Evolutionary conservation across 2,797 vertebrate species (phyloP).

Genomic region (Cheirogaleus major): DNA sequence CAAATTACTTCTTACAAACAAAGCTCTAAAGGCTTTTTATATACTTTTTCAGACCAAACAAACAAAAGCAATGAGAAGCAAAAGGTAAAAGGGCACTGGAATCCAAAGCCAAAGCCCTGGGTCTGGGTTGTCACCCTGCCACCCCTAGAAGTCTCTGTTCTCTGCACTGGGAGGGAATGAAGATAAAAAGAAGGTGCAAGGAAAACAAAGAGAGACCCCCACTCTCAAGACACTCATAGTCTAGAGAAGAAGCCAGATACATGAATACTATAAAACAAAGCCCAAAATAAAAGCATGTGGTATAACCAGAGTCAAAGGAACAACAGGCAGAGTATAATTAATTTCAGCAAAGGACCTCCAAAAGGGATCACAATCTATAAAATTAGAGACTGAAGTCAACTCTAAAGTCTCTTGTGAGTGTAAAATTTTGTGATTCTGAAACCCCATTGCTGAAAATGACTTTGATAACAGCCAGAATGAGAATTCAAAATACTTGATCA

Average conservation of each 20-base stretch:
- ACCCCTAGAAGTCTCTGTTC: neutral
- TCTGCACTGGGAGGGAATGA: too few species aligned
- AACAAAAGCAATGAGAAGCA: neutral
- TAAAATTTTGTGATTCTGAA: constrained; percentile 15
- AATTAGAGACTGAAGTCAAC: neutral
- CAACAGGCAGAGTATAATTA: neutral
- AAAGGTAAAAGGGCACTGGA: neutral
- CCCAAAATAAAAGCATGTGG: neutral
- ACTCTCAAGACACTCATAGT: neutral
- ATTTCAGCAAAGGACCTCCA: neutral
- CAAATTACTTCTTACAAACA: neutral
- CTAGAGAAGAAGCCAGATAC: neutral
- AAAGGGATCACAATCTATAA: neutral
- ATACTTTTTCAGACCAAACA: neutral
- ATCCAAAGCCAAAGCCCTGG: neutral
- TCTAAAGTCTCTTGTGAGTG: neutral
- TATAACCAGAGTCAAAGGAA: neutral
- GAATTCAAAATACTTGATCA: constrained; percentile 2
- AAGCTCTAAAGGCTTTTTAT: neutral
- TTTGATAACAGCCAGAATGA: neutral
- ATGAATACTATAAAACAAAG: neutral
- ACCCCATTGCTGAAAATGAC: neutral
- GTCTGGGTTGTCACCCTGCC: neutral
- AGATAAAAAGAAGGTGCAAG: neutral
- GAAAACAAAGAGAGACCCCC: neutral